These are phyloP conservation scores for Carapus acus DNA, from an alignment of 2,797 vertebrate species.

Conservation along the genomic window DNA sequence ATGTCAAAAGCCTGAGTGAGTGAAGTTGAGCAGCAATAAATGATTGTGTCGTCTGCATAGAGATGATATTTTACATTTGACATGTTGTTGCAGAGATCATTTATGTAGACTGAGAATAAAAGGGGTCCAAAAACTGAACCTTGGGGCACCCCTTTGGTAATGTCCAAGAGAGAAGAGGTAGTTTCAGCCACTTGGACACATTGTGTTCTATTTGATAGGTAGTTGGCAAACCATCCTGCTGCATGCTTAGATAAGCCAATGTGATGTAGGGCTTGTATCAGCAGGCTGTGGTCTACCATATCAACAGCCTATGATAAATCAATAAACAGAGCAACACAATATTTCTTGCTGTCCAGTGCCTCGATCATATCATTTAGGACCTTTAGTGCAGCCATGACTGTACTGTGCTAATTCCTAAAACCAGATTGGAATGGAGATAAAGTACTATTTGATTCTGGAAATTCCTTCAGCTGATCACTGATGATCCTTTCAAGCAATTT, in stretches of 20 bases:
- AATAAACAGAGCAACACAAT: not conserved
- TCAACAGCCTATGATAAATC: not conserved
- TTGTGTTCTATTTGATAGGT: not conserved
- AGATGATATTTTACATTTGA: no score
- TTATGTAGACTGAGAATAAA: no score
- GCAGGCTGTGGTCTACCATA: no score
- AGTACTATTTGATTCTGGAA: not conserved
- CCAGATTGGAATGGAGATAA: not conserved
- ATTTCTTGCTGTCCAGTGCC: conserved; percentile 1
- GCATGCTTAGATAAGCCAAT: no score
- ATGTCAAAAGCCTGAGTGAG: no score
- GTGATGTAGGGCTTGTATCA: no score
- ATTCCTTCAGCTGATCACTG: not conserved
- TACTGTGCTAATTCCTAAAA: not conserved
- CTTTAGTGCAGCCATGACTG: not conserved
- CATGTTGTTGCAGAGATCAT: no score
- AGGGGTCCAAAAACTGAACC: no score
- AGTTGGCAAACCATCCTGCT: not conserved
- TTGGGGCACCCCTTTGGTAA: no score
- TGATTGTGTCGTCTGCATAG: no score
- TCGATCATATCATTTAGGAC: not conserved
- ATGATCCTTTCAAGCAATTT: not conserved
- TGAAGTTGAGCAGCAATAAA: no score
- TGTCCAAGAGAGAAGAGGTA: no score
- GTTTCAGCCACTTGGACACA: not conserved